Percentiles rank a stretch among this genome's conserved stretches.
phyloP scores from a whole-genome alignment of 1,140 invertebrate genomes.

The Dendroctonus valens region DNA sequence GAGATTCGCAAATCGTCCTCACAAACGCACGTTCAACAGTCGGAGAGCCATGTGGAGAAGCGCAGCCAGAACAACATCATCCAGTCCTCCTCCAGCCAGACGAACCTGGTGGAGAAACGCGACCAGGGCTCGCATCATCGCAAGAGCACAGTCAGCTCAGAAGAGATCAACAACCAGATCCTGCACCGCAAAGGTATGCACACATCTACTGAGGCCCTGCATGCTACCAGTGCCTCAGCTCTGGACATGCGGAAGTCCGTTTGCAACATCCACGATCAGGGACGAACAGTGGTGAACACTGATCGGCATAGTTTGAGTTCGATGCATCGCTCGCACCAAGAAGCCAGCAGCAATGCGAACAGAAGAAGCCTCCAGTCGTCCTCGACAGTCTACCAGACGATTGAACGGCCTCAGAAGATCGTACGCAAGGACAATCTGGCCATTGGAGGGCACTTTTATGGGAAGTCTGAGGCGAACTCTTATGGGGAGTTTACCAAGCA shows the following conservation, averaged over 20 bases:
- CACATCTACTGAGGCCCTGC: conserved; percentile 55
- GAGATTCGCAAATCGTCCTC: conserved; percentile 44
- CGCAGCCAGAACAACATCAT: conserved; percentile 32
- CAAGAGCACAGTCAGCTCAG: conserved; percentile 69
- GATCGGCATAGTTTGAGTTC: conserved; percentile 75
- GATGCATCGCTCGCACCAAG: conserved; percentile 63
- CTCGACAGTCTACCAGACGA: conserved; percentile 48
- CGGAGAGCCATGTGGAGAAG: conserved; percentile 33
- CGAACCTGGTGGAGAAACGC: conserved; percentile 27
- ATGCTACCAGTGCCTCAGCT: conserved; percentile 64
- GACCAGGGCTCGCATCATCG: conserved; percentile 54
- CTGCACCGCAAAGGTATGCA: conserved; percentile 69
- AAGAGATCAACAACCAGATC: conserved; percentile 70
- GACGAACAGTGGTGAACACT: conserved; percentile 60
- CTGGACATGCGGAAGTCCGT: conserved; percentile 77
- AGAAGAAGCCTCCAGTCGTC: conserved; percentile 48
- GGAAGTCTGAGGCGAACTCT: conserved; percentile 62
- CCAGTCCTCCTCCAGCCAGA: conserved; percentile 29
- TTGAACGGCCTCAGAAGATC: conserved; percentile 58
- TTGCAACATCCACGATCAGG: conserved; percentile 69
- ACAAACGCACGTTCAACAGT: conserved; percentile 38
- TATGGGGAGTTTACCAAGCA: conserved; percentile 67
- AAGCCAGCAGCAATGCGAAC: conserved; percentile 41
- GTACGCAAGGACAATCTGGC: conserved; percentile 63
- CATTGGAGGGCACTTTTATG: conserved; percentile 69